Evolutionary conservation across 2,797 vertebrate species (phyloP).

Genomic region (Sparidentex hasta): DNA sequence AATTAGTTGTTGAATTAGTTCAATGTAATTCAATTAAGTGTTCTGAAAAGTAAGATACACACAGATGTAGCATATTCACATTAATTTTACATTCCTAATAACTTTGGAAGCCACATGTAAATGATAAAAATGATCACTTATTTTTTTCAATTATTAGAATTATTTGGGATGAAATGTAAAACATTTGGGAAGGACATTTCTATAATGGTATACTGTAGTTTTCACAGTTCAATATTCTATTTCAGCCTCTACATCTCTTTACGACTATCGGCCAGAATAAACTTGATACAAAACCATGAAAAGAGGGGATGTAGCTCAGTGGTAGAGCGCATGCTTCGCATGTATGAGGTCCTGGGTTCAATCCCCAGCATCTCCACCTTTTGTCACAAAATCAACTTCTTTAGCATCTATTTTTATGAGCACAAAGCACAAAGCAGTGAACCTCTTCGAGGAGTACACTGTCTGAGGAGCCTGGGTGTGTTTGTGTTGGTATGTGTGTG

Average conservation of each 20-base stretch:
- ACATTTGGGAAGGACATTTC: background rate
- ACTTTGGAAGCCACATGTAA: too few relatives aligned
- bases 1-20: too few relatives aligned
- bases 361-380: slow-evolving; percentile 12
- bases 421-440: background rate
- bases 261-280: background rate
- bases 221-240: background rate
- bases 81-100: too few relatives aligned
- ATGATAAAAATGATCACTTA: too few relatives aligned
- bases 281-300: too few relatives aligned
- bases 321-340: slow-evolving; percentile 35
- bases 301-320: slow-evolving; percentile 42
- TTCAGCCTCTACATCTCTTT: background rate
- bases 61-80: too few relatives aligned
- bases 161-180: background rate
- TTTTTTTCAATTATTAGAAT: background rate
- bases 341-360: slow-evolving; percentile 31
- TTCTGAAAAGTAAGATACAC: too few relatives aligned
- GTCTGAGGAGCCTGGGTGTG: background rate
- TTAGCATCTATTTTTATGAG: background rate
- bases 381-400: background rate
- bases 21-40: too few relatives aligned
- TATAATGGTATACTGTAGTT: background rate
- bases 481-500: slow-evolving; percentile 10
- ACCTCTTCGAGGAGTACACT: background rate